A percentile compares a stretch with the other conserved stretches of the same genome.
Evolutionary conservation across 2,113 vertebrate species (phyloP).

Genomic region (Perca fluviatilis): DNA sequence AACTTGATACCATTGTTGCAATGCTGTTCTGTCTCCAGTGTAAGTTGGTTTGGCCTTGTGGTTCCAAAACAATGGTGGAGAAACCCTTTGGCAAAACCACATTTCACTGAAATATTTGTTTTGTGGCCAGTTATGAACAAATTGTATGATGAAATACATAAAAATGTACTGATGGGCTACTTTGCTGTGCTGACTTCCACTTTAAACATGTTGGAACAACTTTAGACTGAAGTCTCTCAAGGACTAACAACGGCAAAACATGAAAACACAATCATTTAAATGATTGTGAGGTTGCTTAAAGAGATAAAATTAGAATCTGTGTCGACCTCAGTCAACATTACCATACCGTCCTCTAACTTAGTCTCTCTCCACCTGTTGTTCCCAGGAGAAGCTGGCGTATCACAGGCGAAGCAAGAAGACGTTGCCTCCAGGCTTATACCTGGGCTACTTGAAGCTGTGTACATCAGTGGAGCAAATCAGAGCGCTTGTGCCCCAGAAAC

Average conservation of each 20-base stretch:
- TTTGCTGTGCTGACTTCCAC: constrained; percentile 46
- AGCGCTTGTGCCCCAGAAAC: constrained; percentile 90
- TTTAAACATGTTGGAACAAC: constrained; percentile 43
- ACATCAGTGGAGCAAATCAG: constrained; percentile 94
- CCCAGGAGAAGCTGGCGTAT: constrained; percentile 91
- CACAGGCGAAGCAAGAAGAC: constrained; percentile 89
- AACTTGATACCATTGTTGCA: constrained; percentile 68
- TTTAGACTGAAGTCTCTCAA: constrained; percentile 23
- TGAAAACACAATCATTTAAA: constrained; percentile 20
- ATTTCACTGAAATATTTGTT: constrained; percentile 74
- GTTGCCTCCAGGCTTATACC: constrained; percentile 88
- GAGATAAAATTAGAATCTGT: constrained; percentile 8
- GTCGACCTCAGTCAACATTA: background rate
- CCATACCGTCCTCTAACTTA: background rate
- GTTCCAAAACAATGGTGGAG: constrained; percentile 73
- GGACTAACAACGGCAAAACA: constrained; percentile 23
- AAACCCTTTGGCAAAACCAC: constrained; percentile 68
- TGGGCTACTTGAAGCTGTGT: constrained; percentile 93
- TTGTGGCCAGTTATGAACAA: constrained; percentile 71
- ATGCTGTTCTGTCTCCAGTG: constrained; percentile 69
- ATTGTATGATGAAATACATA: constrained; percentile 69
- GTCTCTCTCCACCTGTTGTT: constrained; percentile 31
- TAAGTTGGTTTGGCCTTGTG: constrained; percentile 59
- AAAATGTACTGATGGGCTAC: constrained; percentile 56
- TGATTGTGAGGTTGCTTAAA: background rate